Evolutionary conservation across 2,113 vertebrate genomes (phyloP).

Genomic region (Pseudorasbora parva): DNA sequence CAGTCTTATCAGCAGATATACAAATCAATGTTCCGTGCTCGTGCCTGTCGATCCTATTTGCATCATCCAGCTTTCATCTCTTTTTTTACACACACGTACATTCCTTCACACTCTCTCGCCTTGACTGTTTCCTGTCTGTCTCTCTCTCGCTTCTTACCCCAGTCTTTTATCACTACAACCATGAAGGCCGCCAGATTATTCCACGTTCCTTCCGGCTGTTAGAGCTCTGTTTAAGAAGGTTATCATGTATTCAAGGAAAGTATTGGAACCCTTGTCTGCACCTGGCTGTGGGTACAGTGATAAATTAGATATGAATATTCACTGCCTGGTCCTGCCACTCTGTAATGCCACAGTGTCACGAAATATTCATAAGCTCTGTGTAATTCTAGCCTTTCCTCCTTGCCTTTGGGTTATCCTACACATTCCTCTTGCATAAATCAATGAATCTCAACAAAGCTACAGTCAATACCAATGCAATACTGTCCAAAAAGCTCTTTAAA

Average conservation of each 20-base stretch:
- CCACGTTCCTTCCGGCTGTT: not conserved
- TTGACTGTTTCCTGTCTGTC: not conserved
- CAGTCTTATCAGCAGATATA: constrained; percentile 35
- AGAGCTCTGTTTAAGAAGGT: constrained; percentile 16
- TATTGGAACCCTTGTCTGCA: constrained; percentile 11
- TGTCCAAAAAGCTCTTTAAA: constrained; percentile 16
- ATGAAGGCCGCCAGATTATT: constrained; percentile 15
- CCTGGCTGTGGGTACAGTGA: constrained; percentile 43
- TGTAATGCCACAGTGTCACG: constrained; percentile 45
- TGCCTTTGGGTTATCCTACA: not conserved
- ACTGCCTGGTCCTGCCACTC: constrained; percentile 40
- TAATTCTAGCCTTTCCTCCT: constrained; percentile 13
- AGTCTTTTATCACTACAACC: constrained; percentile 20
- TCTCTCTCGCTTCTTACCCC: not conserved
- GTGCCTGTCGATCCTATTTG: constrained; percentile 2
- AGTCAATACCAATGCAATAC: constrained; percentile 16
- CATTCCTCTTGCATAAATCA: constrained; percentile 13
- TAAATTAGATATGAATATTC: constrained; percentile 57
- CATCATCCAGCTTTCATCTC: constrained; percentile 28
- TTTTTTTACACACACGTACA: not conserved
- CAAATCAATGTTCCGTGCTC: constrained; percentile 20
- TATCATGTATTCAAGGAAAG: constrained; percentile 47
- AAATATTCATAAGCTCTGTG: constrained; percentile 54
- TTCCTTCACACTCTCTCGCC: not conserved
- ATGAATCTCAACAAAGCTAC: constrained; percentile 30